A percentile compares a stretch with the other conserved stretches of the same genome.
Conservation (phyloP, 2,113 vertebrate genomes). For the Calidris pugnax region DNA sequence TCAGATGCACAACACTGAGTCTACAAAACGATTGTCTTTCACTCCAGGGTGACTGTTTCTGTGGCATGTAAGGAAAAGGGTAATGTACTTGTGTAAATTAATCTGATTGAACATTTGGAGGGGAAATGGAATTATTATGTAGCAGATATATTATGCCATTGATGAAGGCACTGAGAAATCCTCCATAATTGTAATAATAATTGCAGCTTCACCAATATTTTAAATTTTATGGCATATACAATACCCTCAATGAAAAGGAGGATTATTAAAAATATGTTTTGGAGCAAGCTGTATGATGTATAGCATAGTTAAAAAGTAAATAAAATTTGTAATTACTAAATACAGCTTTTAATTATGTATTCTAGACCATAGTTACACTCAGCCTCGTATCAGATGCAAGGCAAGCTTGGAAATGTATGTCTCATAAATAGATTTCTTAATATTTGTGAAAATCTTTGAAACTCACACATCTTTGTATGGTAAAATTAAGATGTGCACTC, state of each 20-base stretch:
- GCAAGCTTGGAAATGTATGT: not conserved
- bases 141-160: not conserved
- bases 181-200: not conserved
- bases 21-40: not conserved
- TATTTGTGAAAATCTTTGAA: not conserved
- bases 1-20: not conserved
- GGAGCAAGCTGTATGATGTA: not conserved
- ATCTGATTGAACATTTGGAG: not conserved
- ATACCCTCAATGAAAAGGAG: not conserved
- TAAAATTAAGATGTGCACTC: not conserved
- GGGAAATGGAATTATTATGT: not conserved
- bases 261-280: not conserved
- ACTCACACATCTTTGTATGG: not conserved
- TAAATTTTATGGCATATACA: not conserved
- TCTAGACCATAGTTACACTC: not conserved
- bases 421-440: not conserved
- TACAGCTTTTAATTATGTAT: not conserved
- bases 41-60: not conserved
- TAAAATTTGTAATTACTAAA: not conserved
- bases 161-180: slow-evolving; percentile 1
- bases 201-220: not conserved
- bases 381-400: not conserved
- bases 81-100: not conserved
- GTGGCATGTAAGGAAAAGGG: not conserved
- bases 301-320: not conserved